Conservation (phyloP, 2,888 invertebrate species). For the Biston betularia region DNA sequence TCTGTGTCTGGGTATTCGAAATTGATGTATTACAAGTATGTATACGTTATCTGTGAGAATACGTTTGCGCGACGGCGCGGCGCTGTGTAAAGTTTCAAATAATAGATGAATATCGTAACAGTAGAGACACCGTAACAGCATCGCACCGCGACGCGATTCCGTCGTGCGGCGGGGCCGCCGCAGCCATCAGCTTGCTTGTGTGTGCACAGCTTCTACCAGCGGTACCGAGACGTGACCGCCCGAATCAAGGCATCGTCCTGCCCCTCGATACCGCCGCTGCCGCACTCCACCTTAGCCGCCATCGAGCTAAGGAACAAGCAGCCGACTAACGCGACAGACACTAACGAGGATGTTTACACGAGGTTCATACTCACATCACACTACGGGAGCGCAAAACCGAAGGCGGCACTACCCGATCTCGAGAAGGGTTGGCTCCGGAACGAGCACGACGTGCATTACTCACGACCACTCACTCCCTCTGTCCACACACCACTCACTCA, state of each 20-base stretch:
- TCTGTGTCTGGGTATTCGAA: no score
- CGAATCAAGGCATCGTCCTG: slow-evolving; percentile 95
- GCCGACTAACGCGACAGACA: slow-evolving; percentile 64
- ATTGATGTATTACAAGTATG: no score
- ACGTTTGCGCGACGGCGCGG: no score
- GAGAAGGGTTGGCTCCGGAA: no score
- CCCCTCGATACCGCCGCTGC: slow-evolving; percentile 89
- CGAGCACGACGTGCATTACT: no score
- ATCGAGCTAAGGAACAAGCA: slow-evolving; percentile 69
- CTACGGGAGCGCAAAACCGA: slow-evolving; percentile 15
- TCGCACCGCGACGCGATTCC: slow-evolving; percentile 13
- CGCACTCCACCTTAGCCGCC: slow-evolving; percentile 70
- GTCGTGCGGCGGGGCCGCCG: slow-evolving; percentile 19
- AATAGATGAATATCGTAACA: neutral
- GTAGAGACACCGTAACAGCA: neutral
- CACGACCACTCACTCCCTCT: no score
- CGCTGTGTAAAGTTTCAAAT: no score
- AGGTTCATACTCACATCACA: slow-evolving; percentile 72
- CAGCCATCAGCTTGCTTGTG: slow-evolving; percentile 43
- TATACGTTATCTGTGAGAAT: no score
- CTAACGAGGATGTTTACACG: slow-evolving; percentile 77
- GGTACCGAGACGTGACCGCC: slow-evolving; percentile 94
- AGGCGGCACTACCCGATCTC: slow-evolving; percentile 25
- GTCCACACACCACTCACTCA: no score
- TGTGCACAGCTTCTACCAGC: slow-evolving; percentile 93